Base-by-base conservation (phyloP, 2,113 vertebrate species). In the Seriola dumerili region DNA sequence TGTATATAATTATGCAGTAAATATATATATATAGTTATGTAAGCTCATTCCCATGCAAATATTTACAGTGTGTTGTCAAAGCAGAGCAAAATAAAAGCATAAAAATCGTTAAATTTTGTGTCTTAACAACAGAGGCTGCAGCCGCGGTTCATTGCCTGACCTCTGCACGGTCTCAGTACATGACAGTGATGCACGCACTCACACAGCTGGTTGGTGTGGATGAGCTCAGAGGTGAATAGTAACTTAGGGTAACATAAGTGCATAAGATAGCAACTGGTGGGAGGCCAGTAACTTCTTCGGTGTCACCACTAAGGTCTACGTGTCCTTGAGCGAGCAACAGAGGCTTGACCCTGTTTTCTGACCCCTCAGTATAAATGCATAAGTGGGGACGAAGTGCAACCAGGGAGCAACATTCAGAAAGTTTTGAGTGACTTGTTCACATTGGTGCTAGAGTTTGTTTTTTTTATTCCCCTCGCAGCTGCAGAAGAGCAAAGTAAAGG, bases 381-480 rank as follows among this genome's bases (percentile, higher is more conserved):
- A 73, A 3, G 46, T n/a, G 2, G 5, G 9, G 32, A 29, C 4
- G 9, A 23, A 69, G 40, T 65, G 16, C 16, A 69, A 42, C 62
- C 48, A 32, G 12, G 9, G 29, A 65, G 42, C 5, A 14, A 17
- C 5, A 23, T 40, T 21, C 0, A 50, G 21, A 73, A 25, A 38
- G 16, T 25, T 68, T 8, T 2, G 21, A 12, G 11, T 8, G 25
- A 29, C 25, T 29, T 29, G 25, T 29, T 29, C 25, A 29, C 25
- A 29, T 11, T 58, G 36, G 5, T 5, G 6, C n/a, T 63, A 3
- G 21, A 40, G 13, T 7, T n/a, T n/a, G n/a, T 70, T 8, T 42
- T 19, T 57, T 8, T 29, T 29, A 29, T 58, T 78, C 25, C 23
- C 55, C 34, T 66, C 58, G 10, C 68, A 70, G 84, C 64, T 78